A percentile compares a stretch with the other conserved stretches of the same genome.
Conservation (phyloP, 2,888 invertebrate genomes). For the Apodemia hepburni region DNA sequence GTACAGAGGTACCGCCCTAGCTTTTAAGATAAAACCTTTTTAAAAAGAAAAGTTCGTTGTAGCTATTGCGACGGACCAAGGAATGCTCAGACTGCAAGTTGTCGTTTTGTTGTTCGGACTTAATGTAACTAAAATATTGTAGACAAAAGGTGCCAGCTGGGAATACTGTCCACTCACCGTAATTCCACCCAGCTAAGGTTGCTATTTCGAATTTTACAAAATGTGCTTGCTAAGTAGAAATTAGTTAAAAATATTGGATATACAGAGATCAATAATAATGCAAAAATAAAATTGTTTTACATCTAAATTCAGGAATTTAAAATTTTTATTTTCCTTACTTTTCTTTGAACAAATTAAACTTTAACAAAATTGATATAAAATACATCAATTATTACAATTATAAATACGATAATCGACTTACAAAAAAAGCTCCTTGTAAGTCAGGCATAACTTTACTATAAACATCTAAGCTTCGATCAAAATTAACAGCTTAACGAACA, state of each 20-base stretch:
- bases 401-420: no score
- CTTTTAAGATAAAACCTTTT: slow-evolving; percentile 32
- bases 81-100: slow-evolving; percentile 11
- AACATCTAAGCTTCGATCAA: no score
- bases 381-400: no score
- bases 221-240: neutral
- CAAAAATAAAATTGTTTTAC: neutral
- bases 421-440: no score
- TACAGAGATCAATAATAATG: neutral
- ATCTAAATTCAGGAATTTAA: no score
- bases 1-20: slow-evolving; percentile 26
- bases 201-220: neutral
- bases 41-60: slow-evolving; percentile 28
- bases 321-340: no score
- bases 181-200: neutral
- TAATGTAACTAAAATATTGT: slow-evolving; percentile 13
- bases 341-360: no score
- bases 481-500: no score
- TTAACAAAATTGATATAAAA: no score
- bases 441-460: no score
- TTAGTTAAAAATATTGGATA: neutral
- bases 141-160: slow-evolving; percentile 6
- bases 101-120: slow-evolving; percentile 7
- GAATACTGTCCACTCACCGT: neutral
- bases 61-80: slow-evolving; percentile 5